Evolutionary conservation across 2,888 invertebrate genomes (phyloP), one percentile per base, ranked within the genome.

Genomic region (Melieria omissa): DNA sequence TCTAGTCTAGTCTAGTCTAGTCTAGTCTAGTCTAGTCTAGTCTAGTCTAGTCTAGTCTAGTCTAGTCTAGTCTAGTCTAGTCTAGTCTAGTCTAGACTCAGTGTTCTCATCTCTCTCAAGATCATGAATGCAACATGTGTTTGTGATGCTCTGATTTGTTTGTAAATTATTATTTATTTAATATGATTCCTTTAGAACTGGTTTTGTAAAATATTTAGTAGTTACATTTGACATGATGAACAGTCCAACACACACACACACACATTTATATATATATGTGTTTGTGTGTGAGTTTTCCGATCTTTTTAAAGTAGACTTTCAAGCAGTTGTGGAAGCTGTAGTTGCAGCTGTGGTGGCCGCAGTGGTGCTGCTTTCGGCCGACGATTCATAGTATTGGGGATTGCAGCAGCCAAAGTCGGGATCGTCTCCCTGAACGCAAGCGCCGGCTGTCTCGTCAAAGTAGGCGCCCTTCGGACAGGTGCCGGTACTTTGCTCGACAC

Each of bases 361-460:
- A n/a, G 29, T 29, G 3, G 47, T 41, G 7, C 9, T 52, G 52
- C 6, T 52, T 6, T n/a, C 14, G 29, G 29, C 3, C 12, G 7
- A 5, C 5, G 14, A 5, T n/a, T 5, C 1, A 52, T 9, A 4
- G 14, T 52, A 41, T 12, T 41, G 1, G 12, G 10, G 74, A 74
- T 69, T 74, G 41, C 82, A 82, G 44, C 77, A 82, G 3, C 58
- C 65, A 52, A 72, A 82, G 4, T 65, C 6, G 0, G 82, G 82
- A n/a, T 79, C 75, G 3, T 3, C 42, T 0, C 49, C 62, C 4
- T n/a, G 0, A 0, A 75, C 52, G 61, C 82, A 82, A 61, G 67
- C 72, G 1, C 75, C 78, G 1, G 9, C 10, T 5, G 49, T 6
- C 68, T 82, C 82, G 72, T 80, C 73, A 58, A 82, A 82, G 68